Base-by-base conservation (phyloP, 1,140 invertebrate species). In the Zaprionus ornatus region DNA sequence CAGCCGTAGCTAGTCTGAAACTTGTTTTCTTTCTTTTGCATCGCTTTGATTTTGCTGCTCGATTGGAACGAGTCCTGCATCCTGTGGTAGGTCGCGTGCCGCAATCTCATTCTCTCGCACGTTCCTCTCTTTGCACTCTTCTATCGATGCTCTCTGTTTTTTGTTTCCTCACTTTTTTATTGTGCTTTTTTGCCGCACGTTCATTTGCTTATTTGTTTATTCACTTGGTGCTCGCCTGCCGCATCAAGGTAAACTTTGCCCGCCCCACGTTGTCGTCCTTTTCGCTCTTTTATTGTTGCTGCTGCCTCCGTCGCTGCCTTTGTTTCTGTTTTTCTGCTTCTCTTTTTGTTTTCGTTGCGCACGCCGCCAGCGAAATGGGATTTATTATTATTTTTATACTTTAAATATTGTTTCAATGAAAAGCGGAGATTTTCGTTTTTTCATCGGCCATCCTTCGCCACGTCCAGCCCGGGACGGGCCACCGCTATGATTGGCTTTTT, bases 181-280 rank as follows among this genome's bases (percentile, higher is more conserved):
- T 88, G 84, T 87, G 84, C 85, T 90, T 90, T 88, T 88, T 68
- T 45, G 83, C 59, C 72, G 82, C 84, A 55, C 84, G 83, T 87
- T 90, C 85, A 85, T 90, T 90, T 90, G 85, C 85, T 90, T 90
- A 90, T 90, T 90, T 90, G 85, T 90, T 90, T 90, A 85, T 85
- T 79, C 81, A 90, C 82, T 90, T 90, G 72, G 78, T 79, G 71
- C 79, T 56, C 77, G 59, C 27, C 62, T 62, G 81, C 81, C 85
- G 87, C 77, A 91, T 90, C 88, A 91, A 91, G 88, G 88, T 91
- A 88, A 91, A 85, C 81, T 79, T 88, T 67, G 77, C 25, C 50
- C 71, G 40, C 45, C 68, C 74, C 50, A 29, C 74, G 60, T 57
- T 25, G 32, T 19, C 27, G 21, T 52, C 17, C 45, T 37, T 52